A percentile compares a stretch with the other conserved stretches of the same genome.
Evolutionary conservation across 30 jellyfish, hydroid and myxozoan genomes (phyloP).

Genomic region (Clytia hemisphaerica): DNA sequence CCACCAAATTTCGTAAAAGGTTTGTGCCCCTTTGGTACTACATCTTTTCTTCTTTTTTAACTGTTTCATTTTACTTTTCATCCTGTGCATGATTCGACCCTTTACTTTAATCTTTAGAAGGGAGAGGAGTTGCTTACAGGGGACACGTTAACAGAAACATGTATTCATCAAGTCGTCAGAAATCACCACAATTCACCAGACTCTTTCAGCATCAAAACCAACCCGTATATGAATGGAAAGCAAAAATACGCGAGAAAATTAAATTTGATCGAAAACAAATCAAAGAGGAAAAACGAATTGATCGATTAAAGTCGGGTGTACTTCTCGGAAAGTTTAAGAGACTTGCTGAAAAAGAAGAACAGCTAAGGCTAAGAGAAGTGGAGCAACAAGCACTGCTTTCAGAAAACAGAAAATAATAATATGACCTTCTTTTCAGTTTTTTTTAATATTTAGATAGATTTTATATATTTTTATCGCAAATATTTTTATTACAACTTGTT

Average conservation of each 20-base stretch:
- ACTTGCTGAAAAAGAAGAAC: constrained; percentile 40
- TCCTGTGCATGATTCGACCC: background rate
- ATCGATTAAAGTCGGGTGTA: constrained; percentile 49
- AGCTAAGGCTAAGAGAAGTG: background rate
- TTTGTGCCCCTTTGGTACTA: too few species aligned
- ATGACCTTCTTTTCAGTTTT: too few species aligned
- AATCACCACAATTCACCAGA: constrained; percentile 54
- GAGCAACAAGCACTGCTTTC: background rate
- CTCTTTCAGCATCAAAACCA: constrained; percentile 60
- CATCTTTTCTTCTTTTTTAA: too few species aligned
- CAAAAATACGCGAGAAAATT: constrained; percentile 43
- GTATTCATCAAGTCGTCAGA: constrained; percentile 54
- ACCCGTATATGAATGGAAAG: constrained; percentile 49
- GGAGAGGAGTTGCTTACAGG: constrained; percentile 62
- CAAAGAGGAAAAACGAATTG: constrained; percentile 45
- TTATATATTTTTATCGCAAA: too few species aligned
- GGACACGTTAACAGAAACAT: constrained; percentile 39
- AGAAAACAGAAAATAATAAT: too few species aligned
- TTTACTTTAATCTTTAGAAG: constrained; percentile 27
- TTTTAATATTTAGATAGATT: too few species aligned
- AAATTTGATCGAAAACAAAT: constrained; percentile 26
- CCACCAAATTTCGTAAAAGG: too few species aligned
- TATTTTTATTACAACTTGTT: too few species aligned
- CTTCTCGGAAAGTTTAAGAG: constrained; percentile 45
- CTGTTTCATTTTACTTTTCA: constrained; percentile 10